These are phyloP conservation scores for Hormiphora californensis DNA, from an alignment of 37 sponge, comb jelly and placozoan genomes.

Conservation along the genomic window DNA sequence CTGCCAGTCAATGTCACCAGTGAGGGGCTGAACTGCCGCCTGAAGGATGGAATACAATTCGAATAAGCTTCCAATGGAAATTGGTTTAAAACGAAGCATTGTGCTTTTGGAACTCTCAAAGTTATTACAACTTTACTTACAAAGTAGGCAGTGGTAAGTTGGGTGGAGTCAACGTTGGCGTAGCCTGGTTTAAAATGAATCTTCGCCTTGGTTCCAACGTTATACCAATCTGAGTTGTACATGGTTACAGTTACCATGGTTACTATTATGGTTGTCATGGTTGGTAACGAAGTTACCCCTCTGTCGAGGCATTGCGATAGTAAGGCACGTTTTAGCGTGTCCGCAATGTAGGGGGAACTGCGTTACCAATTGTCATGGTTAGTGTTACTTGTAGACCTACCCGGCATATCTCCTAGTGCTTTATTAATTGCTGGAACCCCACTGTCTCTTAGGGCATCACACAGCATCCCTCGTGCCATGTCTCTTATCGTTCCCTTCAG, in stretches of 20 bases:
- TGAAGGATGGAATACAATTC: background rate
- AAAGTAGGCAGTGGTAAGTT: background rate
- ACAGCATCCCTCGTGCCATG: background rate
- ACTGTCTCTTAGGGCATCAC: background rate
- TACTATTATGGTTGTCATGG: no score
- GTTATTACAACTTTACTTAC: no score
- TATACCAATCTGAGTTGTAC: background rate
- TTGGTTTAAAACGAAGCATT: no score
- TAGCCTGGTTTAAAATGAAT: background rate
- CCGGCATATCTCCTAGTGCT: background rate
- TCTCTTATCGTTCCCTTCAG: background rate
- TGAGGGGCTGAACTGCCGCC: conserved; percentile 5
- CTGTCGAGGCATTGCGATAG: no score
- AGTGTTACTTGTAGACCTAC: background rate
- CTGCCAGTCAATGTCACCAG: background rate
- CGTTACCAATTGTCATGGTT: background rate
- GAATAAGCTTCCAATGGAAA: no score
- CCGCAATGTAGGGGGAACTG: no score
- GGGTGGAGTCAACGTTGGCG: background rate
- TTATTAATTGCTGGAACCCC: background rate
- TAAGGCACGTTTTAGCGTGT: no score
- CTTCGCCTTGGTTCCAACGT: background rate
- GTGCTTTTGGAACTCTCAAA: no score
- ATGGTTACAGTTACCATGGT: background rate
- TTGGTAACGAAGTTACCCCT: no score